phyloP scores from a whole-genome alignment of 2,113 vertebrate species.

The Macquaria australasica region DNA sequence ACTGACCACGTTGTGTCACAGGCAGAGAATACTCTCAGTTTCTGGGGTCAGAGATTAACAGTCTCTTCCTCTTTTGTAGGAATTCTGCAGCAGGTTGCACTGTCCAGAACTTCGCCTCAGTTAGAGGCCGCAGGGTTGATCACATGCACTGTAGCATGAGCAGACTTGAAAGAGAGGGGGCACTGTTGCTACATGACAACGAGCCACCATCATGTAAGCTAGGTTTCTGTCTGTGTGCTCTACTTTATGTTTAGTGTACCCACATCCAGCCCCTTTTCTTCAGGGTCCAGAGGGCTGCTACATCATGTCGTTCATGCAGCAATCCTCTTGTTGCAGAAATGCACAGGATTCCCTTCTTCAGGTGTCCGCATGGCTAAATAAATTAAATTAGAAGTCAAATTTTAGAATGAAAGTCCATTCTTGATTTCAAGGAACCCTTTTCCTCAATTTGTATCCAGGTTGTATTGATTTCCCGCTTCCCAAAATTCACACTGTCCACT shows the following conservation, averaged over 20 bases:
- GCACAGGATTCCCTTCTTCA: conserved; percentile 57
- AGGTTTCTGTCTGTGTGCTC: conserved; percentile 68
- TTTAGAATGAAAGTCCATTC: conserved; percentile 60
- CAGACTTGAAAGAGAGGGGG: conserved; percentile 62
- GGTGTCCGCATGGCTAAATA: conserved; percentile 76
- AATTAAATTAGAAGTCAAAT: conserved; percentile 76
- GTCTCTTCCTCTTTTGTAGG: conserved; percentile 48
- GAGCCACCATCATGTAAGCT: conserved; percentile 55
- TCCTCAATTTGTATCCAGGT: conserved; percentile 44
- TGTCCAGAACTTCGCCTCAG: conserved; percentile 37
- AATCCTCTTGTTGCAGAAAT: conserved; percentile 69
- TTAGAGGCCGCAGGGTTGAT: conserved; percentile 39
- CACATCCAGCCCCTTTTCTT: conserved; percentile 49
- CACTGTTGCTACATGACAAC: conserved; percentile 74
- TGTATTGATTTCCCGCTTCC: conserved; percentile 1
- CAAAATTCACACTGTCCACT: conserved; percentile 21
- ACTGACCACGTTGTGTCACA: conserved; percentile 60
- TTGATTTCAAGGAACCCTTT: conserved; percentile 36
- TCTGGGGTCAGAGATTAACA: conserved; percentile 61
- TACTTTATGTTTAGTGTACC: conserved; percentile 44
- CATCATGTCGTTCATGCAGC: conserved; percentile 66
- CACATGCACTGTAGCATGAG: conserved; percentile 68
- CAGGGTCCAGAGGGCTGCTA: conserved; percentile 71
- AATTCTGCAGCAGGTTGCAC: conserved; percentile 37
- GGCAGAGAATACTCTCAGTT: conserved; percentile 55